Percentiles rank a stretch among this genome's conserved stretches.
Evolutionary conservation across 2,113 vertebrate species (phyloP).

Genomic region (Esox niger): DNA sequence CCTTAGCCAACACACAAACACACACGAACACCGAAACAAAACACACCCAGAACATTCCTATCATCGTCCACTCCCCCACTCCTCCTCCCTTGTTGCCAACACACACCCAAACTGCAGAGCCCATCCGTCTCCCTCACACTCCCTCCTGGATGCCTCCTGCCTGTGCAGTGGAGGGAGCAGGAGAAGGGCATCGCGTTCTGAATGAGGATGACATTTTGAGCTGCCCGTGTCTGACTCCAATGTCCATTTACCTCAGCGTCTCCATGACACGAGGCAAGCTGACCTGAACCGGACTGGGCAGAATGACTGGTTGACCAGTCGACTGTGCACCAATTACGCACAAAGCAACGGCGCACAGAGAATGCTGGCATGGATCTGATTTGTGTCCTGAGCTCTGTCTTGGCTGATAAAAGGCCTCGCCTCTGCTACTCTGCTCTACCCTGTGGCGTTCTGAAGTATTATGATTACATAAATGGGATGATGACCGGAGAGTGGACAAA

Average conservation of each 20-base stretch:
- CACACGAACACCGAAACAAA: background rate
- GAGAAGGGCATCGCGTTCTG: constrained; percentile 51
- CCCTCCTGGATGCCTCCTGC: constrained; percentile 47
- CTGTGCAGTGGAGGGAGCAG: constrained; percentile 43
- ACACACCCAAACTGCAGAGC: background rate
- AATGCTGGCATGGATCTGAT: constrained; percentile 46
- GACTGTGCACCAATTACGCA: background rate
- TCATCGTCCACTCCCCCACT: constrained; percentile 21
- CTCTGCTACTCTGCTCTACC: background rate
- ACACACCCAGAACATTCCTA: constrained; percentile 28
- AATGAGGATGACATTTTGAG: constrained; percentile 57
- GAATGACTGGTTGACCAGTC: background rate
- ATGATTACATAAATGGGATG: constrained; percentile 42
- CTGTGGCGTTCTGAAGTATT: constrained; percentile 26
- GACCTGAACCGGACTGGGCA: background rate
- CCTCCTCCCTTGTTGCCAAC: too few species aligned
- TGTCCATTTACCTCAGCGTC: constrained; percentile 3
- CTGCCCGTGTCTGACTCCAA: constrained; percentile 10
- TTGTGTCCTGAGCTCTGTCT: constrained; percentile 37
- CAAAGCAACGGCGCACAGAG: background rate
- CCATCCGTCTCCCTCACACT: background rate
- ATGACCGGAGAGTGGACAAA: constrained; percentile 47
- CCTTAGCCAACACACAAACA: constrained; percentile 34
- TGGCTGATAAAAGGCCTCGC: constrained; percentile 9
- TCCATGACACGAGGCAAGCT: background rate